Base-by-base conservation (phyloP, 2,888 invertebrate species). In the Pseudanteris insignis region DNA sequence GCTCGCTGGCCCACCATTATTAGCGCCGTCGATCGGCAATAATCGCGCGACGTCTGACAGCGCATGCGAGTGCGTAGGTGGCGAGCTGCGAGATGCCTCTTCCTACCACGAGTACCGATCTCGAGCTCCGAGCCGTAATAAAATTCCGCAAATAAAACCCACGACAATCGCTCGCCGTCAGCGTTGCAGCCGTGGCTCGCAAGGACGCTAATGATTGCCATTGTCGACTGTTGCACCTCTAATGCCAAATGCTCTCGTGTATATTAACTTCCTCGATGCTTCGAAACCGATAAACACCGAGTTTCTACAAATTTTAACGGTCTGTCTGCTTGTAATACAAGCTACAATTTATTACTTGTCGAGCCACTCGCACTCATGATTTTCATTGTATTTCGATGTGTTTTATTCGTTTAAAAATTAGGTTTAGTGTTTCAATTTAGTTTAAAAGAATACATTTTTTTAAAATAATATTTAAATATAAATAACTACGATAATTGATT, bases 51-150 rank as follows among this genome's bases (percentile, higher is more conserved):
- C 48, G 51, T 25, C 36, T 9, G 28, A n/a, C 8, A 4, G 26
- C 25, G 18, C 32, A 28, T 14, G 54, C 51, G n/a, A n/a, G n/a
- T n/a, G 61, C 11, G 46, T 66, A 55, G 65, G 65, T 55, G 61
- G 40, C 30, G 26, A 32, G 36, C 30, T 14, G 2, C 21, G 1
- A 24, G 3, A 12, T 3, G 15, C 24, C 15, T 50, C 40, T 33
- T 50, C 28, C 50, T 50, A 11, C 26, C 9, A 5, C 12, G 30
- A 40, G 28, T 18, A 18, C n/a, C 7, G 33, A 9, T 33, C 18
- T 18, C 18, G 18, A 18, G 18, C 32, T 21, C 32, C 11, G 41
- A 43, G 36, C 43, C n/a, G 29, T 43, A 50, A 50, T 47, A 47
- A n/a, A n/a, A 55, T 24, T 13, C 9, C 25, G 38, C 41, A 11